Conservation (phyloP, 2,113 vertebrate genomes). For the Limanda limanda region DNA sequence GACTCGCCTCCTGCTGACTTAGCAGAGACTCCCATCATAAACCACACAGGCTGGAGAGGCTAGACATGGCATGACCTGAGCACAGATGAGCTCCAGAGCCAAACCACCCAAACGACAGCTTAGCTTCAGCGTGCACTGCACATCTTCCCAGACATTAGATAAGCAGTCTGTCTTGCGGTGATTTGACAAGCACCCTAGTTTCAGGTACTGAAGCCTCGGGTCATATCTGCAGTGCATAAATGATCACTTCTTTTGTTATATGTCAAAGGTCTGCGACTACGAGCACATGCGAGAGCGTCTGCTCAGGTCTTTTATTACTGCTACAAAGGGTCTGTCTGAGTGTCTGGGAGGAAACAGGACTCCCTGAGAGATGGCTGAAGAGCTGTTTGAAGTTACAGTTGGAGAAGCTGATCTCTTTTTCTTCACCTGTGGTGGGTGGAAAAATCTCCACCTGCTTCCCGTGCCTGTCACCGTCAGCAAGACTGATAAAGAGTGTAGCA, state of each 20-base stretch:
- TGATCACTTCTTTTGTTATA: conserved; percentile 53
- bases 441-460: conserved; percentile 54
- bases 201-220: conserved; percentile 47
- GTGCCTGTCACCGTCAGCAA: conserved; percentile 53
- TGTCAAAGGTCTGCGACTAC: conserved; percentile 36
- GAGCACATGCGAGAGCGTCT: conserved; percentile 48
- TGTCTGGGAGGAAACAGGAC: conserved; percentile 53
- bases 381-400: conserved; percentile 74
- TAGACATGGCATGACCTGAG: conserved; percentile 72
- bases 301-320: conserved; percentile 39
- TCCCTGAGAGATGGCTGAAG: conserved; percentile 34
- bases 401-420: conserved; percentile 62
- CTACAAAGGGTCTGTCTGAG: conserved; percentile 51
- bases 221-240: conserved; percentile 59
- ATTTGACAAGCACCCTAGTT: conserved; percentile 57
- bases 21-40: conserved; percentile 72
- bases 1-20: conserved; percentile 78
- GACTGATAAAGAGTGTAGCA: background rate
- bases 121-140: conserved; percentile 46
- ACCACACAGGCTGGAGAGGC: conserved; percentile 72
- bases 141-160: conserved; percentile 75
- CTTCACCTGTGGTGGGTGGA: conserved; percentile 53
- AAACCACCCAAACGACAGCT: conserved; percentile 68
- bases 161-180: conserved; percentile 75
- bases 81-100: conserved; percentile 60